phyloP scores from a whole-genome alignment of 2,113 vertebrate species.

The Phrynosoma platyrhinos region DNA sequence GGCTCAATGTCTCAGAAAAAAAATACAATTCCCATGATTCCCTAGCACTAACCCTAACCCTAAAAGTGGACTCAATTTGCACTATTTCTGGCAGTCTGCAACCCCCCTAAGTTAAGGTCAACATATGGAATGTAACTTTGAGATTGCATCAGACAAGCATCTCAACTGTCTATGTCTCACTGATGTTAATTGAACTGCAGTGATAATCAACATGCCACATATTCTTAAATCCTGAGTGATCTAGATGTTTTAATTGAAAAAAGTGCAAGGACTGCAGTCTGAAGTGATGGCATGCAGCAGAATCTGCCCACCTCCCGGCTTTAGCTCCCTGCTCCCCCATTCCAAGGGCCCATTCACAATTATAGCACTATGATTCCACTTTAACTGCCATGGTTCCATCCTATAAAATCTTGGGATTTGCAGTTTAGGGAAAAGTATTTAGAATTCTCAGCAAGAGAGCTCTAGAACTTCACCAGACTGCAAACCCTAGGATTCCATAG shows the following conservation, averaged over 20 bases:
- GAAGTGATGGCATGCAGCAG: background rate
- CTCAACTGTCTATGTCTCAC: background rate
- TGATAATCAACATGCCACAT: background rate
- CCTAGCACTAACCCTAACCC: too few relatives aligned
- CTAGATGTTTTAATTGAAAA: background rate
- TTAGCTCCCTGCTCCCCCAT: background rate
- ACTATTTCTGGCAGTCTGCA: too few relatives aligned
- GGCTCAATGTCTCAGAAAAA: too few relatives aligned
- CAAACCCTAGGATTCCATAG: too few relatives aligned
- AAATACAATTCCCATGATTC: too few relatives aligned
- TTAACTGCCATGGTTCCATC: too few relatives aligned
- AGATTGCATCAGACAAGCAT: background rate
- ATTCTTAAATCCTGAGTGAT: background rate
- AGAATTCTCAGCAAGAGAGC: too few relatives aligned
- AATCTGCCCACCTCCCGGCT: background rate
- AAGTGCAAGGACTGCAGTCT: background rate
- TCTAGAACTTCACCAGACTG: too few relatives aligned
- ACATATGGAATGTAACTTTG: constrained; percentile 33
- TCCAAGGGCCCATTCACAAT: too few relatives aligned
- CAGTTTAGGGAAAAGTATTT: too few relatives aligned
- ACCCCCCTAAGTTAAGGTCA: constrained; percentile 3
- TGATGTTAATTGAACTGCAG: background rate
- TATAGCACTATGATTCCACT: background rate
- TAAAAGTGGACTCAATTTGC: too few relatives aligned
- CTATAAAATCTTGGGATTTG: too few relatives aligned